phyloP scores from a whole-genome alignment of 1,140 invertebrate genomes.

The Sycophaga agraensis region DNA sequence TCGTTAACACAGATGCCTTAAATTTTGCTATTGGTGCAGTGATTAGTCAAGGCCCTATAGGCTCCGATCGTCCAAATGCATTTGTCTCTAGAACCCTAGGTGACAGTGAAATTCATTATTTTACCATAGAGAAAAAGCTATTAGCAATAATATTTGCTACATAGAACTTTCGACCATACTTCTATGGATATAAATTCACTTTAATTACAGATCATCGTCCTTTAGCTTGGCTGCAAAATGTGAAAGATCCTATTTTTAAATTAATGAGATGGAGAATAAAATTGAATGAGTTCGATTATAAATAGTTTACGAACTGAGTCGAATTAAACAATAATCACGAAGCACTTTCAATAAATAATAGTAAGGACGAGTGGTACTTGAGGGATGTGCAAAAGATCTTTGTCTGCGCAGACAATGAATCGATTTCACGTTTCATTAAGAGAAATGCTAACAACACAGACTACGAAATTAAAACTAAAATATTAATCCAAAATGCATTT shows the following conservation, averaged over 20 bases:
- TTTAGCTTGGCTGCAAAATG: constrained; percentile 50
- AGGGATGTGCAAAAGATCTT: too few species aligned
- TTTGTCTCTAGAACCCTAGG: too few species aligned
- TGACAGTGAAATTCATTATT: constrained; percentile 42
- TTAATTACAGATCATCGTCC: constrained; percentile 47
- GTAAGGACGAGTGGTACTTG: not conserved
- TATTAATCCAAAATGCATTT: not conserved
- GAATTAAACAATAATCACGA: constrained; percentile 49
- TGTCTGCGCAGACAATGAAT: not conserved
- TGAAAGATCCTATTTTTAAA: constrained; percentile 48
- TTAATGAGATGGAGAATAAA: constrained; percentile 53
- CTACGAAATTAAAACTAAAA: not conserved
- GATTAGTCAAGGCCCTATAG: constrained; percentile 39
- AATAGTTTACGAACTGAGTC: constrained; percentile 51
- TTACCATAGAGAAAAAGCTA: constrained; percentile 44
- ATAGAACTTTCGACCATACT: constrained; percentile 49
- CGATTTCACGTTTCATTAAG: not conserved
- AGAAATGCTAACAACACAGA: not conserved
- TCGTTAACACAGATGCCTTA: constrained; percentile 49
- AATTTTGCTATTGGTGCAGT: constrained; percentile 43
- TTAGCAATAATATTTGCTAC: constrained; percentile 47
- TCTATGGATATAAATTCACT: constrained; percentile 42
- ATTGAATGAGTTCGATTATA: constrained; percentile 53
- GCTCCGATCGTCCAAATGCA: constrained; percentile 32
- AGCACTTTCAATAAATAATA: constrained; percentile 27